Evolutionary conservation across 2,113 vertebrate species (phyloP).

Genomic region (Anguilla japonica): DNA sequence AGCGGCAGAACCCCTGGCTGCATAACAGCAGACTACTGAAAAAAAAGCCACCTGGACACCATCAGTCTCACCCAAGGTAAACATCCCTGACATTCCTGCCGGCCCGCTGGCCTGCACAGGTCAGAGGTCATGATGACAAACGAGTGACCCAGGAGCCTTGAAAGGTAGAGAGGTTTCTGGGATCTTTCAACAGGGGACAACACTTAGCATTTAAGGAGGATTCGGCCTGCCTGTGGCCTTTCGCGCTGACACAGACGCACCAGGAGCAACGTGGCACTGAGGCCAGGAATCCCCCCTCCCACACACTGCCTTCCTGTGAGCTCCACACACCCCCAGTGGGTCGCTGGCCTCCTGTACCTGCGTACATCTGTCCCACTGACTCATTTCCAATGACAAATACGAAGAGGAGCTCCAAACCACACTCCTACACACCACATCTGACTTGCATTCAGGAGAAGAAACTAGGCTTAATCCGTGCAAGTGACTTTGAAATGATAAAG

Average conservation of each 20-base stretch:
- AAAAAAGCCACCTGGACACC: constrained; percentile 89
- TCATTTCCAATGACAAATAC: not conserved
- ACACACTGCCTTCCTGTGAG: not conserved
- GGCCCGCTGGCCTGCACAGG: constrained; percentile 89
- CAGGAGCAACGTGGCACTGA: constrained; percentile 24
- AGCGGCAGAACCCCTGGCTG: constrained; percentile 45
- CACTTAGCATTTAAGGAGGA: constrained; percentile 68
- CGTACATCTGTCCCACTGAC: constrained; percentile 21
- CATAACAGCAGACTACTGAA: constrained; percentile 55
- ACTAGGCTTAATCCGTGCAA: not conserved
- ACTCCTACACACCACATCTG: not conserved
- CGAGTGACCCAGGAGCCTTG: constrained; percentile 86
- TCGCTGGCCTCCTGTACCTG: not conserved
- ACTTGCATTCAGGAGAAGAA: not conserved
- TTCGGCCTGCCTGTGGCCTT: constrained; percentile 24
- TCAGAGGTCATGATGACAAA: constrained; percentile 92
- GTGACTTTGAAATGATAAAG: not conserved
- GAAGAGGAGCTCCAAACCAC: not conserved
- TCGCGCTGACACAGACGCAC: constrained; percentile 18
- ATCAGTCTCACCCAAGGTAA: constrained; percentile 96
- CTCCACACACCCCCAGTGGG: not conserved
- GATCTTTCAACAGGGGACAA: constrained; percentile 88
- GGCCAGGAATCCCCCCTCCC: constrained; percentile 25
- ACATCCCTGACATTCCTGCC: constrained; percentile 93
- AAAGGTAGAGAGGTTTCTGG: constrained; percentile 86